Conservation (phyloP, 2,113 vertebrate genomes). For the Hippopotamus amphibius region DNA sequence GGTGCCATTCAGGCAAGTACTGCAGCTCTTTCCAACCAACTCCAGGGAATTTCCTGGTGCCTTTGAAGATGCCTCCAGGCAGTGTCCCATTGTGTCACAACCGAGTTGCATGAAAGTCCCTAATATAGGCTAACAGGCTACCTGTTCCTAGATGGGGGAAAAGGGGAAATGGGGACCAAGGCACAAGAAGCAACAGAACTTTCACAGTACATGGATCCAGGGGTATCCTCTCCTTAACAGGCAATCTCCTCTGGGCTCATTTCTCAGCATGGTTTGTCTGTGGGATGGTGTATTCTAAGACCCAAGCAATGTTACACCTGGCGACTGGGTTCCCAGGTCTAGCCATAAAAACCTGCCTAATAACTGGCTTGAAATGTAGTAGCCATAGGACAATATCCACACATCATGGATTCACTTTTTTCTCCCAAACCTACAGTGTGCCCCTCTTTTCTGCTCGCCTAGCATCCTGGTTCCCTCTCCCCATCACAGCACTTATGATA, state of each 20-base stretch:
- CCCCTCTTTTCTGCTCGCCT: neutral
- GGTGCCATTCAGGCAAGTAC: slow-evolving; percentile 96
- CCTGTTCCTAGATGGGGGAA: neutral
- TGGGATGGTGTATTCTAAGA: neutral
- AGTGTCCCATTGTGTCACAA: neutral
- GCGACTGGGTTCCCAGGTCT: neutral
- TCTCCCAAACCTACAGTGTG: neutral
- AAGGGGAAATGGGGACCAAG: neutral
- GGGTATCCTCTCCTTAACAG: neutral
- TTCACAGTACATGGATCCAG: neutral
- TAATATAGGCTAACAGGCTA: neutral
- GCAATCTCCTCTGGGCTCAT: neutral
- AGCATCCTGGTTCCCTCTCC: neutral
- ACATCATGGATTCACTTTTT: neutral
- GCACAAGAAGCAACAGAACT: neutral
- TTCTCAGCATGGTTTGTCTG: neutral
- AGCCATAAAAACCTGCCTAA: neutral
- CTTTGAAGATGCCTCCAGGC: neutral
- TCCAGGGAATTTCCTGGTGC: neutral
- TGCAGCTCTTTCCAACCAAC: neutral
- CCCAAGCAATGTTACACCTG: neutral
- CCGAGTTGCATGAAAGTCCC: neutral
- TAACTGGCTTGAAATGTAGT: neutral
- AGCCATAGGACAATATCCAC: neutral
- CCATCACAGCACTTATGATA: neutral